phyloP scores from a whole-genome alignment of 2,888 invertebrate species.

The Auanema freiburgensis region DNA sequence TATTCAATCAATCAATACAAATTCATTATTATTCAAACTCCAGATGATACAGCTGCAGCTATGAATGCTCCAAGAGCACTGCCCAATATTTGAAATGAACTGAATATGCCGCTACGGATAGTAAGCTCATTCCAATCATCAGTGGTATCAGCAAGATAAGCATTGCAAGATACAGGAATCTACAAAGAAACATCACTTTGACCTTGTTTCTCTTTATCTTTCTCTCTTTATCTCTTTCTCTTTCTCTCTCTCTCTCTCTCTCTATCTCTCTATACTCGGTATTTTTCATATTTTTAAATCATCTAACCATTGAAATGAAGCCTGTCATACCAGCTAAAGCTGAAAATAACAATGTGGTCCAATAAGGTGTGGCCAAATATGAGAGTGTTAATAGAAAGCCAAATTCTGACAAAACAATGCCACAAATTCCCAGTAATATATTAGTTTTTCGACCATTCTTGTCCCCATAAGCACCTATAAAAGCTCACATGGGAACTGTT shows the following conservation, averaged over 20 bases:
- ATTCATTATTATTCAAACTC: constrained; percentile 2
- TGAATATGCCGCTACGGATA: constrained; percentile 38
- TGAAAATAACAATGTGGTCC: constrained; percentile 21
- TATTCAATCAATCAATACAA: background rate
- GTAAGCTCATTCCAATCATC: constrained; percentile 30
- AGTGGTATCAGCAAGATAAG: constrained; percentile 50
- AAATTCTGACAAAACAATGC: constrained; percentile 34
- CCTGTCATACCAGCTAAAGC: constrained; percentile 17
- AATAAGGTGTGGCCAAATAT: constrained; percentile 37
- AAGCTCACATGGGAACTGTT: background rate
- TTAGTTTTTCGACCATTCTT: constrained; percentile 44
- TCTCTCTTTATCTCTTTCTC: no score
- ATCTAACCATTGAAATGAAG: constrained; percentile 20
- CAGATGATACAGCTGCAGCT: constrained; percentile 26
- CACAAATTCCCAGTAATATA: constrained; percentile 40
- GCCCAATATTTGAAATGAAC: constrained; percentile 32
- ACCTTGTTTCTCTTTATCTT: background rate
- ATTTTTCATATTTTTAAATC: background rate
- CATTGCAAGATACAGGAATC: constrained; percentile 49
- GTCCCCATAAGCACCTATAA: constrained; percentile 44
- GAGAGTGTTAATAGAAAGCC: constrained; percentile 43
- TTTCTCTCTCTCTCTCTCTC: background rate
- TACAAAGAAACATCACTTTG: constrained; percentile 11
- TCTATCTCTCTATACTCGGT: no score
- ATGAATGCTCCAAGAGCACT: constrained; percentile 40